Conservation (phyloP, 2,888 invertebrate species). For the Anticlea derivata region DNA sequence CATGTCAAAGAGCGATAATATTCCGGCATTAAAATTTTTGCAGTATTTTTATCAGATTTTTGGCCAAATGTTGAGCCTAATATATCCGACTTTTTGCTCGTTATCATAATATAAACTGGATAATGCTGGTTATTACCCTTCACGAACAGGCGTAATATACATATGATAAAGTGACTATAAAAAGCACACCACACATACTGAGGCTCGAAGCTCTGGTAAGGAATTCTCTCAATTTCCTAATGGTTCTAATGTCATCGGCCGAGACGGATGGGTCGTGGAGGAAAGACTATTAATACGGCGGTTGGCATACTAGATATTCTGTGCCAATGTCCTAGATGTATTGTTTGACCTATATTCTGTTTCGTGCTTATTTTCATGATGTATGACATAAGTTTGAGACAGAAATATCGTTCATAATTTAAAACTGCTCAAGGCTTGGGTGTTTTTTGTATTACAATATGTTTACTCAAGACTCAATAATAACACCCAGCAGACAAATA, state of each 20-base stretch:
- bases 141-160: not conserved
- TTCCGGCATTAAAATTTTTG: too few species aligned
- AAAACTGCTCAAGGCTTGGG: slow-evolving; percentile 4
- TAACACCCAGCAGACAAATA: too few species aligned
- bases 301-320: slow-evolving; percentile 34
- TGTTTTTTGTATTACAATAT: not conserved
- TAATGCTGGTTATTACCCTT: not conserved
- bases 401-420: slow-evolving; percentile 14
- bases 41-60: too few species aligned
- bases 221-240: slow-evolving; percentile 66
- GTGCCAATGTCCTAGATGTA: slow-evolving; percentile 40
- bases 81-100: not conserved
- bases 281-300: slow-evolving; percentile 49
- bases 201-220: slow-evolving; percentile 38
- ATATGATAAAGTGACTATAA: slow-evolving; percentile 60
- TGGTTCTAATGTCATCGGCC: slow-evolving; percentile 51
- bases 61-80: too few species aligned
- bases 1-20: too few species aligned
- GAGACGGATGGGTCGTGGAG: slow-evolving; percentile 38
- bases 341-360: slow-evolving; percentile 46
- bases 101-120: not conserved
- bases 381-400: slow-evolving; percentile 27
- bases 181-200: slow-evolving; percentile 44
- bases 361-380: slow-evolving; percentile 43
- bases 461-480: too few species aligned